Evolutionary conservation across 2,888 invertebrate species (phyloP).

Genomic region (Campoplex capitator): DNA sequence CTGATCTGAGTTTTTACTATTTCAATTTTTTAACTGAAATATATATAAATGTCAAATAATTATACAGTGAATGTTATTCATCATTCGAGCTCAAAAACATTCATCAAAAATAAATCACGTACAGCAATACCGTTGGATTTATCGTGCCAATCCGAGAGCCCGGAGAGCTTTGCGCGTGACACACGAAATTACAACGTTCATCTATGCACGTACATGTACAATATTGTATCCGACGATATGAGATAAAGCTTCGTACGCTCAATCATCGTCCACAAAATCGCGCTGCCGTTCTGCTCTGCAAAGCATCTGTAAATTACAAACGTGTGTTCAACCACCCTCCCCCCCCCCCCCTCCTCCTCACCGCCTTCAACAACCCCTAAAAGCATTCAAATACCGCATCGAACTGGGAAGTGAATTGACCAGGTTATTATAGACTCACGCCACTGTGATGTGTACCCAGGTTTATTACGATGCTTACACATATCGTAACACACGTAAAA

Average conservation of each 20-base stretch:
- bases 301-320: conserved; percentile 60
- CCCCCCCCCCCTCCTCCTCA: no score
- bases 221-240: conserved; percentile 1
- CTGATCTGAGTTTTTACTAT: no score
- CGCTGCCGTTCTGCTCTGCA: conserved; percentile 17
- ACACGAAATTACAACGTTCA: conserved; percentile 5
- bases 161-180: conserved; percentile 7
- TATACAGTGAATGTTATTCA: neutral
- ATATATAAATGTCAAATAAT: neutral
- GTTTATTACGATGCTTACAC: neutral
- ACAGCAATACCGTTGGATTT: neutral
- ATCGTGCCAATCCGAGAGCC: neutral
- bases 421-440: conserved; percentile 39
- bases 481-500: neutral
- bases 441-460: neutral
- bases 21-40: neutral
- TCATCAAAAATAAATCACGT: conserved; percentile 22
- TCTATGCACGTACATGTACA: neutral
- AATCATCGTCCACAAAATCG: conserved; percentile 52
- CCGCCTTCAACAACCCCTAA: neutral
- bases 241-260: conserved; percentile 41
- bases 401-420: conserved; percentile 47
- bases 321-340: conserved; percentile 21
- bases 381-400: conserved; percentile 47
- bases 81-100: neutral